Conservation (phyloP, 2,797 vertebrate genomes). For the Peromyscus eremicus region DNA sequence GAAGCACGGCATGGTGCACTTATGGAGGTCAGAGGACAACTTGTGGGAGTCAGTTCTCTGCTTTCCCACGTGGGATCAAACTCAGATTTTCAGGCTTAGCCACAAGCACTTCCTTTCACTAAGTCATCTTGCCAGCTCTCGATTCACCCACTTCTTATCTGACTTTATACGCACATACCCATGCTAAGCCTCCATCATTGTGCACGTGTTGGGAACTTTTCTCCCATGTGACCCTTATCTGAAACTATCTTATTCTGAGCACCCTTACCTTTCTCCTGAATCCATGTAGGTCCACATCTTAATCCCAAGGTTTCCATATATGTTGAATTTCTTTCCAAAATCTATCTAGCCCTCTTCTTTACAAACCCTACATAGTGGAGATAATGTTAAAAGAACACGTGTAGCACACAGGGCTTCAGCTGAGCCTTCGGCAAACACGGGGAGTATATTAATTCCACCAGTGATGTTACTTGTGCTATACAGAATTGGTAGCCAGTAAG, state of each 20-base stretch:
- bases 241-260: not conserved
- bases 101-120: not conserved
- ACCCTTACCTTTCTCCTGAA: not conserved
- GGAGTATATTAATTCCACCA: not conserved
- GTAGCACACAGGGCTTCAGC: rapidly evolving
- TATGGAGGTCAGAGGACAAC: not conserved
- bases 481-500: not conserved
- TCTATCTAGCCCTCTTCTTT: not conserved
- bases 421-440: not conserved
- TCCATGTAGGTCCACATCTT: not conserved
- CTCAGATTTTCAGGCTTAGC: not conserved
- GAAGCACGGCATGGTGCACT: not conserved
- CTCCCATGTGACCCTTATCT: not conserved
- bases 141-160: not conserved
- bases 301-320: not conserved
- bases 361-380: not conserved
- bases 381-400: not conserved
- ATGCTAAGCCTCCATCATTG: not conserved
- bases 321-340: not conserved
- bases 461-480: not conserved
- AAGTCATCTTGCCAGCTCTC: not conserved
- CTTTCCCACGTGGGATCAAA: not conserved
- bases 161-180: not conserved
- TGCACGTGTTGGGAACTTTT: not conserved
- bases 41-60: not conserved